phyloP scores from a whole-genome alignment of 2,113 vertebrate genomes.

The Microcebus griseorufus region DNA sequence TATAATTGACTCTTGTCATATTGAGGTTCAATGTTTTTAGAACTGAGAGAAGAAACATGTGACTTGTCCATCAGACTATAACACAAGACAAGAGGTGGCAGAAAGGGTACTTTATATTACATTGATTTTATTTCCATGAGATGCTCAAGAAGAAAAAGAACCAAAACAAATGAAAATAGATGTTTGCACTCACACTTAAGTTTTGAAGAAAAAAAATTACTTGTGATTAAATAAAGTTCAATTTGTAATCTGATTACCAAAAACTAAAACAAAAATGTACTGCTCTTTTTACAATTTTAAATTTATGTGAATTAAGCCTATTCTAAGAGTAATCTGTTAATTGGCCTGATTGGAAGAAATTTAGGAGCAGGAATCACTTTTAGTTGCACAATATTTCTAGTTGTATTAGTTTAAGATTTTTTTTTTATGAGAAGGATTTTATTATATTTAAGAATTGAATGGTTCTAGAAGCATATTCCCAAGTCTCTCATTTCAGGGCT shows the following conservation, averaged over 20 bases:
- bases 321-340: conserved; percentile 56
- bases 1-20: neutral
- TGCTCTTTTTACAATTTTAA: conserved; percentile 49
- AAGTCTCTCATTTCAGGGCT: neutral
- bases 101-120: conserved; percentile 15
- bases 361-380: neutral
- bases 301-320: conserved; percentile 59
- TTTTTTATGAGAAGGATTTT: neutral
- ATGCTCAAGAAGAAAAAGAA: neutral
- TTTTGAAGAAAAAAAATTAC: conserved; percentile 61
- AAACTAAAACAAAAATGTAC: conserved; percentile 44
- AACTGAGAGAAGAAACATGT: neutral
- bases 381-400: neutral
- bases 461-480: neutral
- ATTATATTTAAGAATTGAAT: neutral
- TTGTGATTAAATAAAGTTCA: conserved; percentile 62
- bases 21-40: conserved; percentile 17
- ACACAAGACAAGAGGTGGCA: neutral
- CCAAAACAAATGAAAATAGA: conserved; percentile 33
- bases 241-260: conserved; percentile 68
- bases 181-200: conserved; percentile 46
- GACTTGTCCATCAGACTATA: conserved; percentile 31
- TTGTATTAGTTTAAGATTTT: neutral
- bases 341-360: neutral
- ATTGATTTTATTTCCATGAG: conserved; percentile 37